Evolutionary conservation across 2,797 vertebrate species (phyloP).

Genomic region (Chrosomus eos): DNA sequence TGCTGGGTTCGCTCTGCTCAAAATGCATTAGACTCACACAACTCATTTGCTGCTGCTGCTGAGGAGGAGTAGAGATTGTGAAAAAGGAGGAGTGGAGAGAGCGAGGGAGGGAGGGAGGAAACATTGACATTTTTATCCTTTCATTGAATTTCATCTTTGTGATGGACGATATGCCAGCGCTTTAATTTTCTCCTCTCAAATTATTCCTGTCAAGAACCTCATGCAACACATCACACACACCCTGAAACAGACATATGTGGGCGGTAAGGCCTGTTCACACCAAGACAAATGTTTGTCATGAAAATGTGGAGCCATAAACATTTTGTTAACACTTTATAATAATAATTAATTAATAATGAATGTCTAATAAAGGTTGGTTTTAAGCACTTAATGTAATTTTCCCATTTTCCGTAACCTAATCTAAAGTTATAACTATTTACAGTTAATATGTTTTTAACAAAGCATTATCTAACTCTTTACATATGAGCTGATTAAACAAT

Average conservation of each 20-base stretch:
- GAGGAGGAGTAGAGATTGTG: slow-evolving; percentile 44
- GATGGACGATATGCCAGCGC: slow-evolving; percentile 83
- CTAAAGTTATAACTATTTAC: too few species aligned
- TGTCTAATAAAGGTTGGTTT: too few species aligned
- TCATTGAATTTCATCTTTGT: slow-evolving; percentile 84
- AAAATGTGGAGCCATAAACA: neutral
- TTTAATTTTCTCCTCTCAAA: slow-evolving; percentile 88
- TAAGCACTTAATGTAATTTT: too few species aligned
- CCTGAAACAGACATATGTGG: slow-evolving; percentile 7
- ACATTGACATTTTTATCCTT: slow-evolving; percentile 85
- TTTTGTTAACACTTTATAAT: neutral
- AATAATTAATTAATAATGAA: too few species aligned
- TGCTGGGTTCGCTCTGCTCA: slow-evolving; percentile 27
- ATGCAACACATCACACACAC: neutral
- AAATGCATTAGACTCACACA: slow-evolving; percentile 42
- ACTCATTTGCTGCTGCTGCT: slow-evolving; percentile 43
- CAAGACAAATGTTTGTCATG: neutral
- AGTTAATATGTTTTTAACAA: too few species aligned
- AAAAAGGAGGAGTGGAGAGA: slow-evolving; percentile 28
- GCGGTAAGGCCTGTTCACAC: neutral
- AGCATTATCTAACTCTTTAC: too few species aligned
- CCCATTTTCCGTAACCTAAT: too few species aligned
- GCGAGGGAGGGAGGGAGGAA: slow-evolving; percentile 50
- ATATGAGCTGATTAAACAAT: too few species aligned
- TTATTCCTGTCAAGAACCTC: slow-evolving; percentile 74